These are phyloP conservation scores for Tetramorium parvispinum DNA, from an alignment of 1,140 invertebrate species.

Conservation along the genomic window DNA sequence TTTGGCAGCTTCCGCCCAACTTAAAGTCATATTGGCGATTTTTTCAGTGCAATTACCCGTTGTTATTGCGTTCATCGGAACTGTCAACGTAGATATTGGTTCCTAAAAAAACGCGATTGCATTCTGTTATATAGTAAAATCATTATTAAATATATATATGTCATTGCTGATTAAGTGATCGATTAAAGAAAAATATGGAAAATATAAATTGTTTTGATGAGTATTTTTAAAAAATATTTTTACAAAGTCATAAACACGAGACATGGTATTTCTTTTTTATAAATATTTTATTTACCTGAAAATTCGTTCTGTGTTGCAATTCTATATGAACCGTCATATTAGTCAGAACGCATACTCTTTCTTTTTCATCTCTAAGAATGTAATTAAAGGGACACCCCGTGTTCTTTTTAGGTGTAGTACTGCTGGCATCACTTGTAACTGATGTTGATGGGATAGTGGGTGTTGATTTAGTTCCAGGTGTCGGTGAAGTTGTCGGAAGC, in stretches of 20 bases:
- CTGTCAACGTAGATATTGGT: neutral
- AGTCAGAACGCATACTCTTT: neutral
- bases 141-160: neutral
- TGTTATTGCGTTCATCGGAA: neutral
- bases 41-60: neutral
- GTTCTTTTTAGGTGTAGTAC: neutral
- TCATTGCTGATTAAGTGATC: neutral
- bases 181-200: neutral
- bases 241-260: too few relatives aligned
- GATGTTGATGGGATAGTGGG: too few relatives aligned
- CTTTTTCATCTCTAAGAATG: neutral
- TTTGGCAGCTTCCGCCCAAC: neutral
- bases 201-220: neutral
- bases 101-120: constrained; percentile 1
- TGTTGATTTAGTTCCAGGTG: neutral
- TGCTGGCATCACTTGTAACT: too few relatives aligned
- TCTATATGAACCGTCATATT: neutral
- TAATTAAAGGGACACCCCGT: neutral
- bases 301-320: too few relatives aligned
- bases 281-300: too few relatives aligned
- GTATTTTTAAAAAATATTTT: neutral
- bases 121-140: neutral
- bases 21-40: neutral
- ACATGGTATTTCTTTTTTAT: too few relatives aligned
- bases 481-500: neutral